Conservation (phyloP, 2,113 vertebrate genomes). For the Hemicordylus capensis region DNA sequence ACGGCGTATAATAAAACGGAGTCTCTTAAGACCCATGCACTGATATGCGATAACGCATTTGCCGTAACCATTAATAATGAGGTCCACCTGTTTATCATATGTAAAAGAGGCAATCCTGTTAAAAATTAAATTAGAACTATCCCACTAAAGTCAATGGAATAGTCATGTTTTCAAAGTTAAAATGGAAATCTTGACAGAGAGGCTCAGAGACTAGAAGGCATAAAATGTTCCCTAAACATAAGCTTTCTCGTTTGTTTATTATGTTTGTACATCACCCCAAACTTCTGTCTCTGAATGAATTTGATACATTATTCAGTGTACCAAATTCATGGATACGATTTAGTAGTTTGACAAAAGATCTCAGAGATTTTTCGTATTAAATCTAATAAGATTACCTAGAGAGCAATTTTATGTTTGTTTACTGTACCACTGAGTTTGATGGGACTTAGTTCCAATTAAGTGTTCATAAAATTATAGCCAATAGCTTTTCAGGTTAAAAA, state of each 20-base stretch:
- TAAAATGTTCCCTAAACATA: not conserved
- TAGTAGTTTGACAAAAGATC: not conserved
- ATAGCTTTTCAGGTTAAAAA: not conserved
- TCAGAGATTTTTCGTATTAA: not conserved
- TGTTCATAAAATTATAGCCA: not conserved
- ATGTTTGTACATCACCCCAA: too few relatives aligned
- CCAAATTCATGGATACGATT: not conserved
- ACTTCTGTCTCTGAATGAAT: too few relatives aligned
- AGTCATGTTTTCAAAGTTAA: not conserved
- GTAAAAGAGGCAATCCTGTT: not conserved
- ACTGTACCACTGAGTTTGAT: not conserved
- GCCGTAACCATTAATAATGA: too few relatives aligned
- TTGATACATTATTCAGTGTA: not conserved
- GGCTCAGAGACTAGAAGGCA: too few relatives aligned
- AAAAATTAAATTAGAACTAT: not conserved
- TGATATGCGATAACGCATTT: too few relatives aligned
- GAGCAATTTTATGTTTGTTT: not conserved
- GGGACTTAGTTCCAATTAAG: not conserved
- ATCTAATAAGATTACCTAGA: not conserved
- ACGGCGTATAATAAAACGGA: too few relatives aligned
- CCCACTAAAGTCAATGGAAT: not conserved
- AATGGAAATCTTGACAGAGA: not conserved
- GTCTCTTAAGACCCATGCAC: too few relatives aligned
- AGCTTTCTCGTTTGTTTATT: not conserved
- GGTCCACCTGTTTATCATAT: slow-evolving; percentile 21